Base-by-base conservation (phyloP, 2,888 invertebrate species). In the Amblyjoppa proteus region DNA sequence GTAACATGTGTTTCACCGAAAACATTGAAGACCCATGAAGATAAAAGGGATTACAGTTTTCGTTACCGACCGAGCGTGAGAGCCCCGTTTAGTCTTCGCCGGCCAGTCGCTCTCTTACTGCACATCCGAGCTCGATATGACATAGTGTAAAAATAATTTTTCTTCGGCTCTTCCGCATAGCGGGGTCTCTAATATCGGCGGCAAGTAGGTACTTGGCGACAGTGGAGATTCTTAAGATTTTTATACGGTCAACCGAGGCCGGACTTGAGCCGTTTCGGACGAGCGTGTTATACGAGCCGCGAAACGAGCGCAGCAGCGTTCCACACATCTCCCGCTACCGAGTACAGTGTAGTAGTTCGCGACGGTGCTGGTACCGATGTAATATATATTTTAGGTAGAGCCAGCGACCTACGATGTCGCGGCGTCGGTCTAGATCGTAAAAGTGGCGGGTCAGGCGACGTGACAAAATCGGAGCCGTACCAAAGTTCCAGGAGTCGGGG, bases 241-340 rank as follows among this genome's bases (percentile, higher is more conserved):
- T 58, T 83, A 81, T 83, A 83, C 41, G 88, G 85, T 83, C 85
- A 84, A 83, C 81, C 86, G 77, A 71, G 83, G 45, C 76, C 71
- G 73, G 76, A 83, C 76, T 74, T 61, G 76, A 83, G 85, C 69
- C 85, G 58, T 83, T 83, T 80, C 85, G 77, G 68, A 80, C 64
- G 76, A 84, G 73, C 73, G 76, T 80, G 81, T 89, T 89, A 89
- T 88, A 89, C 88, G 89, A 89, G 87, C 89, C 68, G 84, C 77
- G 81, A 87, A 88, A 88, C 85, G 88, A 87, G 83, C 84, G 70
- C 16, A 58, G 34, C 78, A 73, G 49, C 66, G 28, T 5, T 51
- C 31, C 64, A 71, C 31, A 82, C 20, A 51, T 75, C 16, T n/a
- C 28, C 25, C 41, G 20, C 78, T 38, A 28, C 56, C 34, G 45